Evolutionary conservation across 23 tunicate genomes (phyloP), one percentile per base, ranked within the genome.

Genomic region (Halocynthia roretzi): DNA sequence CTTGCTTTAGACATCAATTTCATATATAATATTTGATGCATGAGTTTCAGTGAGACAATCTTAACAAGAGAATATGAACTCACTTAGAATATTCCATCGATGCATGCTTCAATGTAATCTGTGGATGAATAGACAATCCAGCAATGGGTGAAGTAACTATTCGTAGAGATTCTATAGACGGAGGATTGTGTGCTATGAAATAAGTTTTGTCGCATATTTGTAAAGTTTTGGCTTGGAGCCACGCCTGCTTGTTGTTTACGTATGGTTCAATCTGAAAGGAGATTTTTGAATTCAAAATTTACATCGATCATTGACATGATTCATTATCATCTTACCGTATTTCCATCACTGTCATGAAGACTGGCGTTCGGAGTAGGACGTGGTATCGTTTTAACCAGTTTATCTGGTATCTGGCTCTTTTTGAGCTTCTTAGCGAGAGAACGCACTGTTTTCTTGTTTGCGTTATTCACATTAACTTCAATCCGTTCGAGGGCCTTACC

Each of bases 71-170:
- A 78, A 68, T 10, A 40, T 8, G 67, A 18, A 72, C 76, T 49
- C 19, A 86, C 91, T 64, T 77, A 8, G 94, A 87, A 66, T 82
- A 56, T 20, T 87, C 19, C 49, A 69, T 12, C 10, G 53, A 50
- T 20, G 83, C 87, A 22, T 71, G 51, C 14, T 54, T 76, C 21
- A 87, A 77, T 54, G 82, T 53, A 6, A 82, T 21, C 56, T 61
- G 52, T 6, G 94, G 94, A 64, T 84, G 66, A 7, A 87, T 52
- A 11, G 86, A 55, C 22, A 83, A 55, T 51, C 85, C 87, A 50
- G 68, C 87, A 6, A 87, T 22, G 10, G 87, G 83, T n/a, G 51
- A 62, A 0, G 61, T 60, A 17, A 80, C 51, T 6, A 87, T 18
- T 0, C 79, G 62, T 5, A 87, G 21, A 23, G 52, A 58, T 7